A percentile compares a stretch with the other conserved stretches of the same genome.
These are phyloP conservation scores for Phalacrocorax aristotelis DNA, from an alignment of 2,113 vertebrate species.

Conservation along the genomic window DNA sequence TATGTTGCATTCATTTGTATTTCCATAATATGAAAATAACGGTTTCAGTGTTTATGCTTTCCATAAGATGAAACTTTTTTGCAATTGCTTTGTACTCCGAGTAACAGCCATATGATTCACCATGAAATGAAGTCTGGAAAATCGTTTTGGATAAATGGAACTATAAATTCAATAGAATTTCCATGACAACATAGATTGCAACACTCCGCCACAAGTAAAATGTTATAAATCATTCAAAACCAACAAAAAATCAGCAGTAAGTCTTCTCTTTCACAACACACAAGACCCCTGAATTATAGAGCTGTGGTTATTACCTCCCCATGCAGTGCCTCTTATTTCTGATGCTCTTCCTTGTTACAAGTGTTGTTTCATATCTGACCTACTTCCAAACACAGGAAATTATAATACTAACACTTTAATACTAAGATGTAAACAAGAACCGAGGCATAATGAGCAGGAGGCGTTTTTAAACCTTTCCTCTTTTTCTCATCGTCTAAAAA, in stretches of 20 bases:
- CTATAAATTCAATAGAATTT: conserved; percentile 88
- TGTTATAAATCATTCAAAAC: conserved; percentile 82
- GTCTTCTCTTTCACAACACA: conserved; percentile 68
- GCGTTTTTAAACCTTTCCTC: neutral
- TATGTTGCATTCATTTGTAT: conserved; percentile 65
- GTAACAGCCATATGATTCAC: conserved; percentile 84
- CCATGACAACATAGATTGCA: conserved; percentile 84
- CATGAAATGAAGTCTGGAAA: conserved; percentile 88
- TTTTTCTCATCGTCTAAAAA: neutral
- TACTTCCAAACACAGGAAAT: conserved; percentile 35
- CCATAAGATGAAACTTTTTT: conserved; percentile 75
- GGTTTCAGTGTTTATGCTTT: conserved; percentile 71
- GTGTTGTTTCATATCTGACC: neutral
- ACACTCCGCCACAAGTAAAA: conserved; percentile 79
- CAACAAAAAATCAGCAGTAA: conserved; percentile 76
- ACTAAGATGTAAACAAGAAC: neutral
- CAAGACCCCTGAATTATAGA: conserved; percentile 64
- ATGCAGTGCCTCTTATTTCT: conserved; percentile 36
- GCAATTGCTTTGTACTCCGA: conserved; percentile 80
- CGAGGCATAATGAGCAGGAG: neutral
- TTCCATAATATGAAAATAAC: conserved; percentile 73
- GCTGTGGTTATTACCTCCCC: conserved; percentile 58
- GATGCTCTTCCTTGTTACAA: conserved; percentile 1
- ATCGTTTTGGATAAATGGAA: conserved; percentile 86
- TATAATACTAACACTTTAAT: neutral